Base-by-base conservation (phyloP, 2,113 vertebrate species). In the Microtus oregoni region DNA sequence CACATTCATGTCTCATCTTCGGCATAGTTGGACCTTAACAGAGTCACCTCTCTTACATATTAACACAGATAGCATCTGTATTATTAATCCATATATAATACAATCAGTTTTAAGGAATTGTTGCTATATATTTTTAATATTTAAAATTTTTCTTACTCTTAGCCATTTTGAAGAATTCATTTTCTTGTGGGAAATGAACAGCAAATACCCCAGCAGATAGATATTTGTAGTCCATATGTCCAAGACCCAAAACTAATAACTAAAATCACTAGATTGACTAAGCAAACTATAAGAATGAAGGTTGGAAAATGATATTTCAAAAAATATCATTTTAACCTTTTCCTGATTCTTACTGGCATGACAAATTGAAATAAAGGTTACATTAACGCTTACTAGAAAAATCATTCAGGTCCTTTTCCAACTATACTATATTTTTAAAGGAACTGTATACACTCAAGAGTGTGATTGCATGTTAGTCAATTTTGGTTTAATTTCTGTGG, bases 251-350 rank as follows among this genome's bases (percentile, higher is more conserved):
- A 26, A 63, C 52, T 90, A 95, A 58, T 58, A 75, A 85, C 70
- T 79, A 77, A 94, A 81, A 55, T 72, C 7, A n/a, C 9, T 50
- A 86, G 20, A 28, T 7, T 70, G 28, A 81, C 67, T 73, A 61
- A 76, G n/a, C 38, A 41, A 76, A 20, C 10, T 41, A 8, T 61
- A 89, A 76, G 44, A 94, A 92, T 93, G 73, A 93, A 58, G 6
- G 70, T 94, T 55, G n/a, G 5, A 86, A 85, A 93, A 79, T 67
- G 19, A 38, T 73, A 3, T 83, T 94, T 94, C 91, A 50, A 90
- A 89, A 87, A 72, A 90, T 86, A 68, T 67, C 50, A 70, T 77
- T 85, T 26, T 86, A 91, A 55, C 38, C 58, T 58, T 68, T 83
- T 9, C 73, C 44, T 92, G 11, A 76, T 52, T 92, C 55, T 70